Conservation (phyloP, 2,797 vertebrate species). For the Caiman crocodilus region DNA sequence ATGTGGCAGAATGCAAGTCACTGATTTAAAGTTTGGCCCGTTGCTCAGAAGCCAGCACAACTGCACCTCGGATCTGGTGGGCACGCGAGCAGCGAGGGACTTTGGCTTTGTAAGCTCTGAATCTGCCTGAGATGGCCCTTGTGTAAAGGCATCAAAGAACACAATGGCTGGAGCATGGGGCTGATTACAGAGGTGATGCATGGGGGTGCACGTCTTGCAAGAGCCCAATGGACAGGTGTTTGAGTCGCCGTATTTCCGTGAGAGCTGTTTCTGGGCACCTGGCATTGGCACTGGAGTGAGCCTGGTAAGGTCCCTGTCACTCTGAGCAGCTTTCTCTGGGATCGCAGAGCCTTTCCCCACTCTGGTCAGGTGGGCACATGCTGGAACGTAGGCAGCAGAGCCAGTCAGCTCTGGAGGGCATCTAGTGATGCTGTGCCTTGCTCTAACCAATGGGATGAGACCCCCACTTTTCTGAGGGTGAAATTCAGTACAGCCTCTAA, state of each 20-base stretch:
- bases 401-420: too few relatives aligned
- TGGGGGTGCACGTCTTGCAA: neutral
- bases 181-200: too few relatives aligned
- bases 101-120: neutral
- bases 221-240: neutral
- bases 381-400: neutral
- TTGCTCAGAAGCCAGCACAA: neutral
- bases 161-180: neutral
- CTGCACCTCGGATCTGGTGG: neutral
- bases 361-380: neutral
- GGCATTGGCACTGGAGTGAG: neutral
- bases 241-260: too few relatives aligned
- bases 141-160: neutral
- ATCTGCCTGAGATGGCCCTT: neutral
- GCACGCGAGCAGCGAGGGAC: neutral
- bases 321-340: neutral
- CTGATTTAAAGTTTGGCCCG: too few relatives aligned
- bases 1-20: too few relatives aligned
- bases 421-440: too few relatives aligned
- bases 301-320: fast-evolving
- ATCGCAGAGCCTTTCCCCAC: neutral
- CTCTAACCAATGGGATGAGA: neutral
- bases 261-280: neutral
- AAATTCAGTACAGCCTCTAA: neutral
- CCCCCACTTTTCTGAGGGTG: neutral